These are phyloP conservation scores for Dinomys branickii DNA, from an alignment of 2,113 vertebrate species.

Conservation along the genomic window DNA sequence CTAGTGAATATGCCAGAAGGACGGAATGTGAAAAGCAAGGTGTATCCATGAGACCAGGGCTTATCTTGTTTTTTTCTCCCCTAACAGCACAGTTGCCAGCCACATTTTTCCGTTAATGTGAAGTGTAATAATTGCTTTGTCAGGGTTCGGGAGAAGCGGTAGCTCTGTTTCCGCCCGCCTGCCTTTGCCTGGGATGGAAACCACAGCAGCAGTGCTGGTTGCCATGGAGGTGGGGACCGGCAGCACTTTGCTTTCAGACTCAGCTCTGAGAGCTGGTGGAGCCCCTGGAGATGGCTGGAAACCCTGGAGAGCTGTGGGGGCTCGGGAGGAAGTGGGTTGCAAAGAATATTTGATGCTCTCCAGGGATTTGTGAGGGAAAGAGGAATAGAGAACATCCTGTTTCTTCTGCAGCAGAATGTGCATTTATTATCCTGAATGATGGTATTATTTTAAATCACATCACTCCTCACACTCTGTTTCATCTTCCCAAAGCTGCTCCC, in stretches of 20 bases:
- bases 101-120: conserved; percentile 54
- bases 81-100: conserved; percentile 56
- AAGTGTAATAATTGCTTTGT: conserved; percentile 75
- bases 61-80: neutral
- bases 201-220: neutral
- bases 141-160: conserved; percentile 41
- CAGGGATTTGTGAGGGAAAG: neutral
- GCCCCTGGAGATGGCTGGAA: neutral
- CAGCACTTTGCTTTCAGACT: neutral
- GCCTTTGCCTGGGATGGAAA: conserved; percentile 30
- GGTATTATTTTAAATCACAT: neutral
- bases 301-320: neutral
- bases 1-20: conserved; percentile 45
- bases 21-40: conserved; percentile 48
- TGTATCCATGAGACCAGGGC: neutral
- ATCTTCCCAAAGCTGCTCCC: neutral
- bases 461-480: neutral
- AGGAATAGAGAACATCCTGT: neutral
- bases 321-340: neutral
- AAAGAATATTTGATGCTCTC: neutral
- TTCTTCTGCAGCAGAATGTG: neutral
- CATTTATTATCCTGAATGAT: neutral
- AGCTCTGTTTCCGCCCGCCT: neutral
- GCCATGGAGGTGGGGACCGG: conserved; percentile 48
- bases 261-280: neutral